Conservation (phyloP, 2,797 vertebrate species). For the Esox lucius region DNA sequence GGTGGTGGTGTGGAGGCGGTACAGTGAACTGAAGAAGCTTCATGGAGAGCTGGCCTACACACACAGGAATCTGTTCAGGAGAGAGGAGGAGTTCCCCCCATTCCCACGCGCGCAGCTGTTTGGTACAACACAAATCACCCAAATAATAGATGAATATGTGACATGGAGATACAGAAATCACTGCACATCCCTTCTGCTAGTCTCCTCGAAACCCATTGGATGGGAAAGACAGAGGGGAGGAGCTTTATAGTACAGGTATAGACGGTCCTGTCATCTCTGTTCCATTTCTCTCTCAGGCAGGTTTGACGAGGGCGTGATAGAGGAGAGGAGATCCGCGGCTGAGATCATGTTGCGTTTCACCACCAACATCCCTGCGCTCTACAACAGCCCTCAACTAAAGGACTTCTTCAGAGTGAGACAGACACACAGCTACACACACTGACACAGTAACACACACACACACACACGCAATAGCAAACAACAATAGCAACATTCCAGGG, state of each 20-base stretch:
- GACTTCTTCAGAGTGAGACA: conserved; percentile 86
- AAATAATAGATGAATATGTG: too few relatives aligned
- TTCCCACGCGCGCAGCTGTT: conserved; percentile 87
- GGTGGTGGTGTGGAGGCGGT: conserved; percentile 87
- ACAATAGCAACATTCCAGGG: too few relatives aligned
- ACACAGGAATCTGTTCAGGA: conserved; percentile 88
- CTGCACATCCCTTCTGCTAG: too few relatives aligned
- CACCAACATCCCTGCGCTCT: conserved; percentile 82
- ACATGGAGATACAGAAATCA: too few relatives aligned
- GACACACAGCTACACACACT: conserved; percentile 8
- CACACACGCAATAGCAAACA: not conserved
- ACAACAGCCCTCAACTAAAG: conserved; percentile 91
- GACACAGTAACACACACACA: conserved; percentile 5
- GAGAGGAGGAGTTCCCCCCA: conserved; percentile 85
- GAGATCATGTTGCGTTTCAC: conserved; percentile 84
- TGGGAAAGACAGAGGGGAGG: too few relatives aligned
- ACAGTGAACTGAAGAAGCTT: conserved; percentile 89
- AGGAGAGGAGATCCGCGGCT: conserved; percentile 82
- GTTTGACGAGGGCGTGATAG: conserved; percentile 87
- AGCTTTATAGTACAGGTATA: too few relatives aligned
- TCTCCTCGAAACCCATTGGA: not conserved
- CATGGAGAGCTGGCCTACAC: conserved; percentile 88
- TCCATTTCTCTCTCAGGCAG: conserved; percentile 71
- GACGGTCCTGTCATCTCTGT: not conserved
- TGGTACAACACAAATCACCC: conserved; percentile 67